These are phyloP conservation scores for Drosophila planitibia DNA, from an alignment of 2,888 invertebrate genomes.

Conservation along the genomic window DNA sequence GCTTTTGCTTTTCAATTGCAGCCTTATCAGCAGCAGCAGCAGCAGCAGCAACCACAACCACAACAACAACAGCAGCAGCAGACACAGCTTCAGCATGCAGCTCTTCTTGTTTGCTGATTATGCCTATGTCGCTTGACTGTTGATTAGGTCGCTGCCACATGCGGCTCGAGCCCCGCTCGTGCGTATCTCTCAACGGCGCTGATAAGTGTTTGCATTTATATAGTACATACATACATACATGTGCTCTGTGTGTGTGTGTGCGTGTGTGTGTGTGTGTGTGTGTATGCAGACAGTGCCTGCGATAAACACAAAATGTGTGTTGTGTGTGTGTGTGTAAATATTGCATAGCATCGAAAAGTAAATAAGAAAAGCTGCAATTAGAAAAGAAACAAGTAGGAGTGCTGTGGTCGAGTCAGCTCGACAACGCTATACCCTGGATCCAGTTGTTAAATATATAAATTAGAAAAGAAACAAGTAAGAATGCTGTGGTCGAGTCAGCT, in stretches of 20 bases:
- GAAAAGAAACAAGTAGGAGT: background rate
- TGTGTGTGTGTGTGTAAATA: constrained; percentile 17
- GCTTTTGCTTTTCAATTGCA: constrained; percentile 13
- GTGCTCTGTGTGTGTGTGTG: background rate
- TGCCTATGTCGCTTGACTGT: constrained; percentile 24
- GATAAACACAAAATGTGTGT: constrained; percentile 31
- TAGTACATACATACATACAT: background rate
- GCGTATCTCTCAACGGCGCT: constrained; percentile 18
- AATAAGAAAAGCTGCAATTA: constrained; percentile 44
- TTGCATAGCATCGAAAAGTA: constrained; percentile 33
- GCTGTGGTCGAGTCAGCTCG: too few relatives aligned
- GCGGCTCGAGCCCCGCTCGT: constrained; percentile 1
- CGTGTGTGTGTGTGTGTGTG: background rate
- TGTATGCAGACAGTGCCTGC: constrained; percentile 5
- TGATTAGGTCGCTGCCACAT: constrained; percentile 35
- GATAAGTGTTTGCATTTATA: constrained; percentile 67
- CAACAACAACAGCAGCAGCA: constrained; percentile 9
- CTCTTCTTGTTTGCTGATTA: constrained; percentile 30
- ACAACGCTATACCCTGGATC: too few relatives aligned
- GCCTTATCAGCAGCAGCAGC: constrained; percentile 36
- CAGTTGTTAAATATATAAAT: too few relatives aligned
- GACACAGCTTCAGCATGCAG: constrained; percentile 7
- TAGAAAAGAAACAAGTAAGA: too few relatives aligned
- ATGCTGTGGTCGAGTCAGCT: too few relatives aligned
- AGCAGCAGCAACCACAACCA: background rate